A percentile compares a stretch with the other conserved stretches of the same genome.
These are phyloP conservation scores for Cossypha dichroa DNA, from an alignment of 2,797 vertebrate species.

Conservation along the genomic window DNA sequence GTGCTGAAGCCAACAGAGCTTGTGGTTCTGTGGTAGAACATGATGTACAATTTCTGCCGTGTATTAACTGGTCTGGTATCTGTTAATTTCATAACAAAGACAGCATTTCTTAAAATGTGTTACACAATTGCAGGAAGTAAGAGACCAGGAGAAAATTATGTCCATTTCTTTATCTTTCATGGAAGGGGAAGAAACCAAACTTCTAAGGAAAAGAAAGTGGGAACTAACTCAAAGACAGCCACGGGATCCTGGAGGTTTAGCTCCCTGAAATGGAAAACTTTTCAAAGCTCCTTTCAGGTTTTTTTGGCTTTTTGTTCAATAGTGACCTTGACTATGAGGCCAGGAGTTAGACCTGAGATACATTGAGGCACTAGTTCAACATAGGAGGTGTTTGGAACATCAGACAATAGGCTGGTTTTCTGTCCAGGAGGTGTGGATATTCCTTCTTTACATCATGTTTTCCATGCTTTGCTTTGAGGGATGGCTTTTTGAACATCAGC, in stretches of 20 bases:
- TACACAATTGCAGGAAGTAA: neutral
- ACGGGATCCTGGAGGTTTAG: neutral
- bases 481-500: neutral
- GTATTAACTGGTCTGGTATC: neutral
- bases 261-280: neutral
- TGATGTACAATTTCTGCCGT: rapidly evolving
- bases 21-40: neutral
- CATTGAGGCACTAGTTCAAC: neutral
- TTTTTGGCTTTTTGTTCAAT: neutral
- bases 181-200: neutral
- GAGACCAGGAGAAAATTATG: neutral
- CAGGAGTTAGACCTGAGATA: neutral
- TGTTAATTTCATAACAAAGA: no score
- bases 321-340: neutral
- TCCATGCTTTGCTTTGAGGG: neutral
- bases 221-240: neutral
- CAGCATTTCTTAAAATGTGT: neutral
- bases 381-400: neutral
- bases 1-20: neutral
- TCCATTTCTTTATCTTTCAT: neutral
- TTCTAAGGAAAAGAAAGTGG: neutral
- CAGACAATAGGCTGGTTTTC: neutral
- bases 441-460: neutral
- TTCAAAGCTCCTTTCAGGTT: neutral
- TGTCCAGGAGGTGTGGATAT: neutral